These are phyloP conservation scores for Thripadectes ignobilis DNA, from an alignment of 2,797 vertebrate species.

Conservation along the genomic window DNA sequence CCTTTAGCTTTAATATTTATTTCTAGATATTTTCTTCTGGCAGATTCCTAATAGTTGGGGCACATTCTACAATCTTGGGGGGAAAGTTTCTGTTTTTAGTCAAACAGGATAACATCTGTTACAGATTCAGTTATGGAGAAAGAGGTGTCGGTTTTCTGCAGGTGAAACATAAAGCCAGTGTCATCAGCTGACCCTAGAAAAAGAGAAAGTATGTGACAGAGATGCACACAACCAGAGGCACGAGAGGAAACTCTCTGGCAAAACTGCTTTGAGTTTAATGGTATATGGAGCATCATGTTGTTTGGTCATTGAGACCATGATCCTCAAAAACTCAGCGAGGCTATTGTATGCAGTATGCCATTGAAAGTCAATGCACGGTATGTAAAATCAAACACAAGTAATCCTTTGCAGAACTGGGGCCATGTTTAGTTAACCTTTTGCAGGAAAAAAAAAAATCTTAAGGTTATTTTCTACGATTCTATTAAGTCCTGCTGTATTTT, in stretches of 20 bases:
- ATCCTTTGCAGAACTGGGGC: conserved; percentile 50
- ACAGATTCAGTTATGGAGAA: not conserved
- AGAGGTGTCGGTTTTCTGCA: not conserved
- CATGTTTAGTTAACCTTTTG: conserved; percentile 60
- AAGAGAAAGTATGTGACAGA: not conserved
- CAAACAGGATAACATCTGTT: not conserved
- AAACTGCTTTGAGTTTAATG: not conserved
- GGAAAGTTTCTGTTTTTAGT: not conserved
- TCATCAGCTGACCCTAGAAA: not conserved
- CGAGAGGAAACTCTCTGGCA: not conserved
- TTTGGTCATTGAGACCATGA: not conserved
- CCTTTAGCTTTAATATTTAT: not conserved
- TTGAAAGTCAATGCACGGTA: not conserved
- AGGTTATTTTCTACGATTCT: conserved; percentile 45
- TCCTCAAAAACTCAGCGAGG: accelerated
- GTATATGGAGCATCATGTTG: not conserved
- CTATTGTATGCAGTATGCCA: not conserved
- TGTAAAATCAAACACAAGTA: conserved; percentile 54
- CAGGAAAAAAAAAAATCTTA: not conserved
- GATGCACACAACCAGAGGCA: not conserved
- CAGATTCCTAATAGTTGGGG: not conserved
- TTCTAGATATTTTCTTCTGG: not conserved
- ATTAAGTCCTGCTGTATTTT: conserved; percentile 45
- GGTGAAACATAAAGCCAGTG: not conserved
- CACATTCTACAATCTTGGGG: not conserved